Evolutionary conservation across 2,797 vertebrate species (phyloP).

Genomic region (Lepus oiostolus): DNA sequence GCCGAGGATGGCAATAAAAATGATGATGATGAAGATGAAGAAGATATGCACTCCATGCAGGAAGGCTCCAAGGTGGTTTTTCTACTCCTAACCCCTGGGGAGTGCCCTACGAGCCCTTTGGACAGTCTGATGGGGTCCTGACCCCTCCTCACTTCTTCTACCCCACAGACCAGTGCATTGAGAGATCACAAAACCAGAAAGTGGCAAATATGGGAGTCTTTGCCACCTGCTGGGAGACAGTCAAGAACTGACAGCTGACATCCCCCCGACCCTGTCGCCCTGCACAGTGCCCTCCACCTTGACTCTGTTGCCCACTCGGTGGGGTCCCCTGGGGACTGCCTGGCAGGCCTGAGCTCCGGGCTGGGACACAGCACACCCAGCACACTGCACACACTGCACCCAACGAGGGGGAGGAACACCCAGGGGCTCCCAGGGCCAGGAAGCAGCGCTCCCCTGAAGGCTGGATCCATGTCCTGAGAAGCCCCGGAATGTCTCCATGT

Average conservation of each 20-base stretch:
- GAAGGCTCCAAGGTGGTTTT: background rate
- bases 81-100: background rate
- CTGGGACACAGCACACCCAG: rapidly evolving
- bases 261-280: background rate
- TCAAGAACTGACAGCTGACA: background rate
- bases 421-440: background rate
- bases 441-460: background rate
- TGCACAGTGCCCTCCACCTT: background rate
- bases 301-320: background rate
- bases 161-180: background rate
- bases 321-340: background rate
- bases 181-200: background rate
- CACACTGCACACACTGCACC: background rate
- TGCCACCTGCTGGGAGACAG: background rate
- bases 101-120: background rate
- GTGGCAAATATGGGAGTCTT: background rate
- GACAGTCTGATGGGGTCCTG: background rate
- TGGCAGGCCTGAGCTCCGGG: background rate
- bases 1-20: background rate
- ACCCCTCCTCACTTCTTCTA: background rate
- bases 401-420: background rate
- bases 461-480: background rate
- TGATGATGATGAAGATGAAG: background rate
- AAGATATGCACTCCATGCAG: background rate
- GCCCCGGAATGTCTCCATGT: background rate